These are phyloP conservation scores for Rhadinocentrus ornatus DNA, from an alignment of 2,797 vertebrate species.

Conservation along the genomic window DNA sequence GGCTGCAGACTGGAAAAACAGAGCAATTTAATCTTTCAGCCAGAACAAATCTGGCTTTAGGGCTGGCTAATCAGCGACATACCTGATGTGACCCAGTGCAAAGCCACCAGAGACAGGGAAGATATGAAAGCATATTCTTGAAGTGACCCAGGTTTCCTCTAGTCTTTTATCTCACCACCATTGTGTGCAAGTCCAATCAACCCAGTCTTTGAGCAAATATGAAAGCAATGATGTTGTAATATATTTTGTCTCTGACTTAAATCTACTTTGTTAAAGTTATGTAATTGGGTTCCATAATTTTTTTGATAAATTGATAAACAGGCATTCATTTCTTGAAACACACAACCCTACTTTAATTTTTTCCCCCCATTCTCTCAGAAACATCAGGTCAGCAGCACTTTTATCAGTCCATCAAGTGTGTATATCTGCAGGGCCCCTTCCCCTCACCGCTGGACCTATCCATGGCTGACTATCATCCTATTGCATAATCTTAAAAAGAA, in stretches of 20 bases:
- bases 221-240: slow-evolving; percentile 13
- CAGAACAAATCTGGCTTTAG: slow-evolving; percentile 21
- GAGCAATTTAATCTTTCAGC: slow-evolving; percentile 7
- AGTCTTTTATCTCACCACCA: slow-evolving; percentile 32
- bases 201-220: slow-evolving; percentile 32
- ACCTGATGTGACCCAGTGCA: slow-evolving; percentile 27
- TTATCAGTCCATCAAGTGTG: slow-evolving; percentile 52
- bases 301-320: neutral
- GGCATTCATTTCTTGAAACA: neutral
- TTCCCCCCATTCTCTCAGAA: slow-evolving; percentile 48
- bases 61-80: slow-evolving; percentile 34
- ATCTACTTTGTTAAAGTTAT: slow-evolving; percentile 20
- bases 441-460: slow-evolving; percentile 43
- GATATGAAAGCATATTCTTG: slow-evolving; percentile 32
- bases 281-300: slow-evolving; percentile 7
- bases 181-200: slow-evolving; percentile 10
- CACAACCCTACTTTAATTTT: slow-evolving; percentile 6
- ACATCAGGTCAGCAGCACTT: slow-evolving; percentile 31
- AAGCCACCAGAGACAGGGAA: slow-evolving; percentile 23
- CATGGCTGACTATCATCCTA: slow-evolving; percentile 58
- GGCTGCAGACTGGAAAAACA: slow-evolving; percentile 28
- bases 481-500: slow-evolving; percentile 39
- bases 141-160: slow-evolving; percentile 9
- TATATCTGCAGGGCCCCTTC: slow-evolving; percentile 58
- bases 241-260: slow-evolving; percentile 1